These are phyloP conservation scores for Melanostoma scalare DNA, from an alignment of 2,888 invertebrate species.

Conservation along the genomic window DNA sequence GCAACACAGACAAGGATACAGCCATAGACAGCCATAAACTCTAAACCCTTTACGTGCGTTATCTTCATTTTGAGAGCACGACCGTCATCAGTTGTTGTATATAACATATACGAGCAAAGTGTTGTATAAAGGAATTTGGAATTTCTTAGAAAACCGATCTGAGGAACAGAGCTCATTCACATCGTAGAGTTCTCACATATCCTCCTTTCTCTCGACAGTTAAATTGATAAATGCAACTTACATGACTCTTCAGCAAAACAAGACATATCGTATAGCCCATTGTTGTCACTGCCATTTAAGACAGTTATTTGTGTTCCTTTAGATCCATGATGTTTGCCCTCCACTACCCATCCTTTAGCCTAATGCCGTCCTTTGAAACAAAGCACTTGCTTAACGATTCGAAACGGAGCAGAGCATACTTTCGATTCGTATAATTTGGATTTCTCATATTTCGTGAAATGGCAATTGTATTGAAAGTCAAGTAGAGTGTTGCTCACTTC, in stretches of 20 bases:
- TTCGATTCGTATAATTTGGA: too few species aligned
- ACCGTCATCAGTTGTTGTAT: slow-evolving; percentile 9
- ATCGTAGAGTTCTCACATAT: slow-evolving; percentile 48
- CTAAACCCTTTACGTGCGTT: slow-evolving; percentile 17
- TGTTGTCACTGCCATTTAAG: slow-evolving; percentile 48
- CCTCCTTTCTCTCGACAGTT: slow-evolving; percentile 52
- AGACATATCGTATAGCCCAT: slow-evolving; percentile 49
- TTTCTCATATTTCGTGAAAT: too few species aligned
- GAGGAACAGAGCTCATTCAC: slow-evolving; percentile 9
- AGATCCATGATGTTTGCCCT: neutral
- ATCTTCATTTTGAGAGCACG: slow-evolving; percentile 1
- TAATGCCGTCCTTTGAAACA: too few species aligned
- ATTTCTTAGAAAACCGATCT: slow-evolving; percentile 30
- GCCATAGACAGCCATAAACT: slow-evolving; percentile 13
- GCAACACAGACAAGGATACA: slow-evolving; percentile 9
- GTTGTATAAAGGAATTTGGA: slow-evolving; percentile 23
- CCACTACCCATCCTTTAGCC: too few species aligned
- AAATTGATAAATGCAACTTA: slow-evolving; percentile 71
- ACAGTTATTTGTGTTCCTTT: slow-evolving; percentile 10
- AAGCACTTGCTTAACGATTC: too few species aligned
- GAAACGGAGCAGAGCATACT: too few species aligned
- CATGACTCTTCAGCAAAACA: slow-evolving; percentile 62
- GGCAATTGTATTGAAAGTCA: too few species aligned
- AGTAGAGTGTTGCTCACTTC: too few species aligned
- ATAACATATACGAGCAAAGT: slow-evolving; percentile 1